These are phyloP conservation scores for Karalla daura DNA, from an alignment of 2,797 vertebrate species.

Conservation along the genomic window DNA sequence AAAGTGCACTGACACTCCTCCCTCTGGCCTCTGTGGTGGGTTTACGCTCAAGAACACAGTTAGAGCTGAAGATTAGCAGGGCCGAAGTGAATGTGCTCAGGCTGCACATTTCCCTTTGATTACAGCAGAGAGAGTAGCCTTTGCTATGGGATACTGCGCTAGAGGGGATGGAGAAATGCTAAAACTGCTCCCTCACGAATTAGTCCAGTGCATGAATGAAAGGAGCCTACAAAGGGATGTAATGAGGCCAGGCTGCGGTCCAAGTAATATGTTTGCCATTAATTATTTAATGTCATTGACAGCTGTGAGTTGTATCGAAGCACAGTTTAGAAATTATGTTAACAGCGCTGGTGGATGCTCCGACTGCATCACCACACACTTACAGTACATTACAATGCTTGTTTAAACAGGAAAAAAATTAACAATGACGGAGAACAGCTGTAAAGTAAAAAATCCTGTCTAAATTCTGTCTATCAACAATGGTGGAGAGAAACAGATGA, in stretches of 20 bases:
- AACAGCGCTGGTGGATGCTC: background rate
- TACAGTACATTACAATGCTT: constrained; percentile 9
- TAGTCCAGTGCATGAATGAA: constrained; percentile 44
- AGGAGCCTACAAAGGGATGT: constrained; percentile 43
- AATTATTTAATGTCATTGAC: constrained; percentile 62
- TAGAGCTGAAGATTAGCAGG: constrained; percentile 63
- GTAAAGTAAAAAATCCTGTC: no score
- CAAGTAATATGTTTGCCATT: constrained; percentile 55
- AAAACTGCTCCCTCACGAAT: constrained; percentile 59
- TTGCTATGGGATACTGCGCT: constrained; percentile 43
- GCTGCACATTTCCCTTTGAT: constrained; percentile 71
- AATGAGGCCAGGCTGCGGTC: constrained; percentile 55
- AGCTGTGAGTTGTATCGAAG: constrained; percentile 33
- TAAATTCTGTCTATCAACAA: no score
- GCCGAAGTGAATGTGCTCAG: constrained; percentile 64
- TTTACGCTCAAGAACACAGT: constrained; percentile 42
- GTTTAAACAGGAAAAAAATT: background rate
- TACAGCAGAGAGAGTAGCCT: constrained; percentile 48
- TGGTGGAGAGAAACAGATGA: no score
- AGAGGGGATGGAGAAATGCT: constrained; percentile 48
- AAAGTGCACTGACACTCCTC: constrained; percentile 17
- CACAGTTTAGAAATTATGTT: constrained; percentile 13
- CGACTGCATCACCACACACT: background rate
- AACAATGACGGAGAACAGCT: no score
- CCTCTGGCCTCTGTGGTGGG: constrained; percentile 19